Evolutionary conservation across 2,113 vertebrate genomes (phyloP).

Genomic region (Limanda limanda): DNA sequence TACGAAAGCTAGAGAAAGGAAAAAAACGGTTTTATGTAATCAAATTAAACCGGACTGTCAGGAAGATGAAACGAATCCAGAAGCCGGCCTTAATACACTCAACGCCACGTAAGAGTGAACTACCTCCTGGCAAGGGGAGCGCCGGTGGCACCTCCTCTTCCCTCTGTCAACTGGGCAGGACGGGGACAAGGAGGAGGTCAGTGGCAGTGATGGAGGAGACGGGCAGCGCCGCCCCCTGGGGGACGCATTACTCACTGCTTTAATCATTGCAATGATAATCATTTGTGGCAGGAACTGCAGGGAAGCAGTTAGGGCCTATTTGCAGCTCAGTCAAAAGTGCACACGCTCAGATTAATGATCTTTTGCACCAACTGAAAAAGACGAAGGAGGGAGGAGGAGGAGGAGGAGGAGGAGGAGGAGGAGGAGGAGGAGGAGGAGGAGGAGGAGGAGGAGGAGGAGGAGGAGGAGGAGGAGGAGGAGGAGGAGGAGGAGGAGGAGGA

Average conservation of each 20-base stretch:
- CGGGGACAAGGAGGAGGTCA: constrained; percentile 64
- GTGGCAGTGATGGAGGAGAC: constrained; percentile 67
- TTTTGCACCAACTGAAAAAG: constrained; percentile 16
- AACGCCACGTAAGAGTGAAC: background rate
- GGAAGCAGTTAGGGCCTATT: constrained; percentile 71
- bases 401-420: background rate
- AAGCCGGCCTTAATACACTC: constrained; percentile 11
- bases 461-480: background rate
- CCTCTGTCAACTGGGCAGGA: constrained; percentile 48
- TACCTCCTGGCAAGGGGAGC: constrained; percentile 63
- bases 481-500: constrained; percentile 22
- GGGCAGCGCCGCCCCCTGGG: constrained; percentile 49
- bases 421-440: constrained; percentile 32
- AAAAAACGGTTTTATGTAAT: background rate
- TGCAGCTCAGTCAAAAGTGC: constrained; percentile 64
- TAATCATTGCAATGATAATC: constrained; percentile 72
- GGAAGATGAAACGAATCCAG: constrained; percentile 1
- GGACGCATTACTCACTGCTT: constrained; percentile 70
- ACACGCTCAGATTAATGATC: constrained; percentile 59
- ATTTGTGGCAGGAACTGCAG: constrained; percentile 71
- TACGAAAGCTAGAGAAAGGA: background rate
- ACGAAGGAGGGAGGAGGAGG: background rate
- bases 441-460: background rate
- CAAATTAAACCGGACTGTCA: background rate
- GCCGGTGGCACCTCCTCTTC: constrained; percentile 18